Percentiles rank a stretch among this genome's conserved stretches.
These are phyloP conservation scores for Sebastes jordani DNA, from an alignment of 2,797 vertebrate genomes.

Conservation along the genomic window DNA sequence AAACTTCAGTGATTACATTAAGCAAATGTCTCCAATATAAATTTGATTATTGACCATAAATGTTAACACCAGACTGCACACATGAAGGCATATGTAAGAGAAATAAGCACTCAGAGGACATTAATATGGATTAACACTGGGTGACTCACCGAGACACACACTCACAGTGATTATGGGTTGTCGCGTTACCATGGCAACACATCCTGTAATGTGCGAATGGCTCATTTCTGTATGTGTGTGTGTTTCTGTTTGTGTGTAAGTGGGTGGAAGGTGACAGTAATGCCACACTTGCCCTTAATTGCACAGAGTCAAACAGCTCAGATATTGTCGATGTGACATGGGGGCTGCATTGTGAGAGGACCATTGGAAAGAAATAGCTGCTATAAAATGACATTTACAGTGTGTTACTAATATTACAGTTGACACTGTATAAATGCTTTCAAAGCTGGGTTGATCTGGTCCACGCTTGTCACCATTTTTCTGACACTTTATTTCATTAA, in stretches of 20 bases:
- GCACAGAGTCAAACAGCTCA: constrained; percentile 12
- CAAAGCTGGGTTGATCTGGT: not conserved
- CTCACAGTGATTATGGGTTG: constrained; percentile 68
- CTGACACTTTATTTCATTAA: not conserved
- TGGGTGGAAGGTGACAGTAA: constrained; percentile 53
- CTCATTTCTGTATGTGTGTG: constrained; percentile 27
- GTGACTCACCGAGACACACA: constrained; percentile 69
- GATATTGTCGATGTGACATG: constrained; percentile 23
- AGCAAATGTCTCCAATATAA: not conserved
- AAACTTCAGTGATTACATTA: not conserved
- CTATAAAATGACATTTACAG: not conserved
- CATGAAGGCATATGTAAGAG: constrained; percentile 4
- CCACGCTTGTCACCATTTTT: not conserved
- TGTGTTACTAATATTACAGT: not conserved
- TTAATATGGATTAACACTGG: constrained; percentile 59
- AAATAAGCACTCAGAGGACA: constrained; percentile 14
- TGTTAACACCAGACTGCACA: not conserved
- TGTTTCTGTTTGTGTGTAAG: constrained; percentile 36
- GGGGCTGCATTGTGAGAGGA: constrained; percentile 7
- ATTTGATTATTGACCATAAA: not conserved
- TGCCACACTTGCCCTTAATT: constrained; percentile 46
- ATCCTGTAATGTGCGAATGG: constrained; percentile 52
- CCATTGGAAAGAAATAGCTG: not conserved
- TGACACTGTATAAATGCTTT: not conserved
- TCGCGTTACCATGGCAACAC: constrained; percentile 70